These are phyloP conservation scores for Myotis myotis DNA, from an alignment of 2,797 vertebrate genomes.

Conservation along the genomic window DNA sequence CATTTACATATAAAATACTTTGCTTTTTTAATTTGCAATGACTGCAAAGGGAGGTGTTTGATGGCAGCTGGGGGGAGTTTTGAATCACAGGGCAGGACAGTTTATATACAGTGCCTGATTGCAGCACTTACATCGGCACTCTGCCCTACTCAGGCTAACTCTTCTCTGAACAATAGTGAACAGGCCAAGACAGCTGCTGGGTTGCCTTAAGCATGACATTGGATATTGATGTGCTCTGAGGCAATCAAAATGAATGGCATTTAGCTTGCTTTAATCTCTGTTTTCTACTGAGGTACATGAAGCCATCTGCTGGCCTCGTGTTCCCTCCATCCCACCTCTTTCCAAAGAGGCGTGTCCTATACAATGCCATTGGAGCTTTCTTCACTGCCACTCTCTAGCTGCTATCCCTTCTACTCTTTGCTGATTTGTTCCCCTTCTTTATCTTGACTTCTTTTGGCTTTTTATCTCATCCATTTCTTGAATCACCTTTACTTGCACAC, in stretches of 20 bases:
- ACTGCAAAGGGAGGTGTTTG: neutral
- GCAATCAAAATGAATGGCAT: neutral
- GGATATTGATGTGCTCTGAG: constrained; percentile 1
- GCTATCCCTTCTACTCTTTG: neutral
- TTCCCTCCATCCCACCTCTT: neutral
- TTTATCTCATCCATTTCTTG: neutral
- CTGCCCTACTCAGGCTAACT: neutral
- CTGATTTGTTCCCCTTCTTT: neutral
- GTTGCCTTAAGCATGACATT: constrained; percentile 11
- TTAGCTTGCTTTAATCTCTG: neutral
- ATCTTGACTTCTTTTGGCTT: neutral
- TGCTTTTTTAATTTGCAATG: neutral
- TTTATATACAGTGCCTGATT: neutral
- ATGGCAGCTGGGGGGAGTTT: neutral
- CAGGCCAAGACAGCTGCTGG: neutral
- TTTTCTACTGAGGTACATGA: neutral
- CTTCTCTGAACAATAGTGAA: neutral
- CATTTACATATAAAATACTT: neutral
- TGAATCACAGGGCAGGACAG: neutral
- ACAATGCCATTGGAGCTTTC: neutral
- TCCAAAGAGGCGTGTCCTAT: too few relatives aligned
- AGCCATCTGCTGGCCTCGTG: neutral
- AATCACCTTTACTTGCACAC: neutral
- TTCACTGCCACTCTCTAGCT: neutral
- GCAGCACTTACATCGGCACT: neutral